phyloP scores from a whole-genome alignment of 1,140 invertebrate species.

The Fopius arisanus region DNA sequence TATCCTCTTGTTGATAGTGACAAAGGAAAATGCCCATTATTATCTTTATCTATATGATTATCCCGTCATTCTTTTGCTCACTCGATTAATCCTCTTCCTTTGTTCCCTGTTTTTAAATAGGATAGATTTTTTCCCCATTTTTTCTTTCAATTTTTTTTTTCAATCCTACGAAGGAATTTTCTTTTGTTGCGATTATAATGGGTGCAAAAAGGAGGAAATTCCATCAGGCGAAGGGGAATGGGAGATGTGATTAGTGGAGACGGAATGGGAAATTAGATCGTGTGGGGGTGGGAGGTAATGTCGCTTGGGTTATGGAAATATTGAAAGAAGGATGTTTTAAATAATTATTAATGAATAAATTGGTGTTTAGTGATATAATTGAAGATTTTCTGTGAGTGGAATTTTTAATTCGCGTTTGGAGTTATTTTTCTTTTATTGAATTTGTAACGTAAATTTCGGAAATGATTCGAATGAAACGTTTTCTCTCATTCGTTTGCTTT shows the following conservation, averaged over 20 bases:
- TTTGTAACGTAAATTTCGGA: too few species aligned
- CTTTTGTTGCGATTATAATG: neutral
- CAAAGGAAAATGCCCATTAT: slow-evolving; percentile 11
- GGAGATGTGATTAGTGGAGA: neutral
- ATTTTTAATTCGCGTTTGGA: too few species aligned
- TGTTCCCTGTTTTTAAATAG: neutral
- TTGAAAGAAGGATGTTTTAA: too few species aligned
- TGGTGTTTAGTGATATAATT: too few species aligned
- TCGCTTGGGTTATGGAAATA: too few species aligned
- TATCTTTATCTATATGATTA: slow-evolving; percentile 14
- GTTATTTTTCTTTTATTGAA: too few species aligned
- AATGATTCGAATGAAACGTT: too few species aligned
- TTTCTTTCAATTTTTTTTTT: neutral
- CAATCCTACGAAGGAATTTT: neutral
- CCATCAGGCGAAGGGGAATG: neutral
- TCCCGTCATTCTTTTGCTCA: slow-evolving; percentile 1
- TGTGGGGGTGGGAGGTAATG: neutral
- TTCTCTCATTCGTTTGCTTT: neutral
- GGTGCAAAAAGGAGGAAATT: neutral
- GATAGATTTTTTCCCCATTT: neutral
- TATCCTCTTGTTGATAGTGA: slow-evolving; percentile 9
- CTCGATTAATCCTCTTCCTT: neutral
- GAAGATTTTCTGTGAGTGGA: too few species aligned
- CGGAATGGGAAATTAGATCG: neutral
- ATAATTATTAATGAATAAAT: too few species aligned